phyloP scores from a whole-genome alignment of 2,888 invertebrate species.

The Drosophila melanocephala region DNA sequence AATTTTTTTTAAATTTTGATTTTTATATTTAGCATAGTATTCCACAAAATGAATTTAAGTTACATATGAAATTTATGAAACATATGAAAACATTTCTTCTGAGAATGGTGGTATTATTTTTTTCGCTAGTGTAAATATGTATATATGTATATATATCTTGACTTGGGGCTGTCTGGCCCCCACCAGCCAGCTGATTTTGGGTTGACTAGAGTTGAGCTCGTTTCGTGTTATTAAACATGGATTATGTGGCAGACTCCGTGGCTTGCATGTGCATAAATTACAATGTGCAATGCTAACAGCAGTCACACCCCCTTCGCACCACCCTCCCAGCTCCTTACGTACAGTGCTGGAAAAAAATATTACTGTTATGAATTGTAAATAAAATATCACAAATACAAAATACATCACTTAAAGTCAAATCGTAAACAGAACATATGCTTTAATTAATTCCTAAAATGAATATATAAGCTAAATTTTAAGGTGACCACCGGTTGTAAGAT shows the following conservation, averaged over 20 bases:
- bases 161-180: constrained; percentile 36
- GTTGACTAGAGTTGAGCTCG: constrained; percentile 34
- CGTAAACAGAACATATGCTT: too few relatives aligned
- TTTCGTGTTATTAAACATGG: constrained; percentile 81
- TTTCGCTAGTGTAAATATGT: background rate
- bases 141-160: constrained; percentile 21
- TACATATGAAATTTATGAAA: background rate
- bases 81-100: background rate
- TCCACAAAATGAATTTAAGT: background rate
- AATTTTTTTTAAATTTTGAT: too few relatives aligned
- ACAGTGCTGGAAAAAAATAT: background rate
- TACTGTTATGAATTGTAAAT: background rate
- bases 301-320: constrained; percentile 44
- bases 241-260: constrained; percentile 80
- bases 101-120: background rate
- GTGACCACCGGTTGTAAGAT: too few relatives aligned
- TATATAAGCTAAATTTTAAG: too few relatives aligned
- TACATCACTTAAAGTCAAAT: too few relatives aligned
- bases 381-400: background rate
- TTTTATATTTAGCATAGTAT: too few relatives aligned
- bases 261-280: constrained; percentile 81
- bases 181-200: constrained; percentile 1
- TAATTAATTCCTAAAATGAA: too few relatives aligned
- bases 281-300: constrained; percentile 68
- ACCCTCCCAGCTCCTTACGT: background rate